These are phyloP conservation scores for Brachymystax lenok DNA, from an alignment of 2,797 vertebrate species.

Conservation along the genomic window DNA sequence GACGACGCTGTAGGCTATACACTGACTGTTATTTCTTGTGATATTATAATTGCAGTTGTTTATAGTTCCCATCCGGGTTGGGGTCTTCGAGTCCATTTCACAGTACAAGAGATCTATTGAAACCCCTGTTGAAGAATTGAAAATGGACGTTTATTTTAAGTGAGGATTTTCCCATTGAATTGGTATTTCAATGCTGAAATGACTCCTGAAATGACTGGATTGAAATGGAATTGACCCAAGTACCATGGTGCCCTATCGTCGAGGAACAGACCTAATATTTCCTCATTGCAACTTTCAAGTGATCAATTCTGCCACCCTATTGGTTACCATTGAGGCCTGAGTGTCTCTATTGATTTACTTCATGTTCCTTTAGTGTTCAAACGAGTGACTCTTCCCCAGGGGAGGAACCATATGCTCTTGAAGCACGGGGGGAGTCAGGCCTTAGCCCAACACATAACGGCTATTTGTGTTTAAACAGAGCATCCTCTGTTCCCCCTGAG, in stretches of 20 bases:
- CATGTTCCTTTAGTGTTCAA: slow-evolving; percentile 7
- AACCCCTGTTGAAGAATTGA: background rate
- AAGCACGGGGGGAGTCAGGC: slow-evolving; percentile 29
- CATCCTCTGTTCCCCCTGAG: slow-evolving; percentile 34
- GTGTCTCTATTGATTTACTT: background rate
- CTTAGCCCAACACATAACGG: slow-evolving; percentile 27
- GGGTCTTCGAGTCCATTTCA: background rate
- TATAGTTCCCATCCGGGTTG: background rate
- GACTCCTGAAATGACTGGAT: background rate
- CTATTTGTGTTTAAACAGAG: slow-evolving; percentile 37
- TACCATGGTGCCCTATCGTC: background rate
- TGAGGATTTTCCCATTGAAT: background rate
- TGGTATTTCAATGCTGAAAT: background rate
- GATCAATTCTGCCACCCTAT: background rate
- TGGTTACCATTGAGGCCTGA: background rate
- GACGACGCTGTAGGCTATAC: background rate
- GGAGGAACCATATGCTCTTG: slow-evolving; percentile 57
- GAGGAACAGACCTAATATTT: background rate
- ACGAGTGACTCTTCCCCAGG: slow-evolving; percentile 38
- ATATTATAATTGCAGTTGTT: background rate
- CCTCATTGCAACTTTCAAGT: background rate
- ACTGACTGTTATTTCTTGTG: background rate
- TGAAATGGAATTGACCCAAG: background rate
- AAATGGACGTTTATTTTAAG: background rate
- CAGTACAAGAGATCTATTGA: background rate